Evolutionary conservation across 30 jellyfish, hydroid and myxozoan species (phyloP).

Genomic region (Pelagia noctiluca): DNA sequence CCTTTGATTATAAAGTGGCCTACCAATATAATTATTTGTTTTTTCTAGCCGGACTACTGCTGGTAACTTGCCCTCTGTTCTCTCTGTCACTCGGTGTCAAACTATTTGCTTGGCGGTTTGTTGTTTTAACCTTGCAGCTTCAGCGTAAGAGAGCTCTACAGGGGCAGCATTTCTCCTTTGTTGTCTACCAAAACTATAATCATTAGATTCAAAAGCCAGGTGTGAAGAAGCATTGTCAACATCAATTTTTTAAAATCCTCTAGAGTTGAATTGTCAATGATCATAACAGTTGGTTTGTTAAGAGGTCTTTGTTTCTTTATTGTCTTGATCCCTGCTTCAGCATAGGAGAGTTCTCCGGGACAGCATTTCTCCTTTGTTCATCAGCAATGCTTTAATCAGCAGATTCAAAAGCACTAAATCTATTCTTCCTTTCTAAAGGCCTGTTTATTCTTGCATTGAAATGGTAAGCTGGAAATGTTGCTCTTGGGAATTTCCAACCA

Average conservation of each 20-base stretch:
- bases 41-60: no score
- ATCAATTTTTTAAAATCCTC: neutral
- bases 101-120: no score
- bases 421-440: neutral
- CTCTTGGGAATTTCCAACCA: conserved; percentile 2
- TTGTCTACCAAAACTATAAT: neutral
- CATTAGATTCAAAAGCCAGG: neutral
- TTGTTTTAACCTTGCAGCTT: no score
- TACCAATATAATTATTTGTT: no score
- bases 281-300: neutral
- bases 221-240: neutral
- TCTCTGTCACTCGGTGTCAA: no score
- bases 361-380: conserved; percentile 2
- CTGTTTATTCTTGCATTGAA: neutral
- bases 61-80: no score
- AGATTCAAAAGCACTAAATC: conserved; percentile 2
- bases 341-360: conserved; percentile 7
- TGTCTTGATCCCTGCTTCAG: conserved; percentile 8
- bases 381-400: neutral
- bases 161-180: conserved; percentile 5
- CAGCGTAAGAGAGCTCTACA: neutral
- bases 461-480: conserved; percentile 2
- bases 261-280: neutral
- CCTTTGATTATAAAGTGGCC: no score
- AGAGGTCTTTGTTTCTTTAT: neutral